Conservation (phyloP, 2,113 vertebrate genomes). For the Corydoras maculifer region DNA sequence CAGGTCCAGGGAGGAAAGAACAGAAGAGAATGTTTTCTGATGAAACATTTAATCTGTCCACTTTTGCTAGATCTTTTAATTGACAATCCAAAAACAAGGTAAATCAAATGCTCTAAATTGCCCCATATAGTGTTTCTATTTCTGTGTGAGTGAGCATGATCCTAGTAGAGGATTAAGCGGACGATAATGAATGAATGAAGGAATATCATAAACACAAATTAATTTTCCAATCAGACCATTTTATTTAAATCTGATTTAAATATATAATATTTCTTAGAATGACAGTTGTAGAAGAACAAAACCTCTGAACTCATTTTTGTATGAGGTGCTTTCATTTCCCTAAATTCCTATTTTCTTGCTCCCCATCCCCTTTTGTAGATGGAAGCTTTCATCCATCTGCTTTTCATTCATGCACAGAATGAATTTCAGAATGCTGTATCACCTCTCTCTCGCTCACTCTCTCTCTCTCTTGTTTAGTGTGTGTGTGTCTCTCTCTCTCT, state of each 20-base stretch:
- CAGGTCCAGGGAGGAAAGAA: slow-evolving; percentile 47
- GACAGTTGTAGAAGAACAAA: background rate
- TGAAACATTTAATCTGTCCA: too few species aligned
- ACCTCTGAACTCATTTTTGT: background rate
- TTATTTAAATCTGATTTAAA: background rate
- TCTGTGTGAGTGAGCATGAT: too few species aligned
- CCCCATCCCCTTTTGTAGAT: slow-evolving; percentile 19
- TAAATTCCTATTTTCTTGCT: background rate
- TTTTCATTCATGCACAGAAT: slow-evolving; percentile 42
- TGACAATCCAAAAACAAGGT: too few species aligned
- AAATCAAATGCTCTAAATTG: too few species aligned
- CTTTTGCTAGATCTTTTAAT: too few species aligned
- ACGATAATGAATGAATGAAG: too few species aligned
- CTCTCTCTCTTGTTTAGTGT: background rate
- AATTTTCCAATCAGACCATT: background rate
- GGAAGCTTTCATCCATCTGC: slow-evolving; percentile 41
- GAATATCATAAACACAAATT: too few species aligned
- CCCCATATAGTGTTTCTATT: too few species aligned
- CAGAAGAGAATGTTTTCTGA: slow-evolving; percentile 2
- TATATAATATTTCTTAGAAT: background rate
- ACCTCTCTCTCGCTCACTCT: slow-evolving; percentile 13
- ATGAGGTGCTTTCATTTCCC: background rate
- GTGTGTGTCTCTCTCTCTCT: background rate
- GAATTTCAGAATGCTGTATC: slow-evolving; percentile 34
- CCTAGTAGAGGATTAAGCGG: too few species aligned